A percentile compares a stretch with the other conserved stretches of the same genome.
Conservation (phyloP, 2,113 vertebrate species). For the Axis porcinus region DNA sequence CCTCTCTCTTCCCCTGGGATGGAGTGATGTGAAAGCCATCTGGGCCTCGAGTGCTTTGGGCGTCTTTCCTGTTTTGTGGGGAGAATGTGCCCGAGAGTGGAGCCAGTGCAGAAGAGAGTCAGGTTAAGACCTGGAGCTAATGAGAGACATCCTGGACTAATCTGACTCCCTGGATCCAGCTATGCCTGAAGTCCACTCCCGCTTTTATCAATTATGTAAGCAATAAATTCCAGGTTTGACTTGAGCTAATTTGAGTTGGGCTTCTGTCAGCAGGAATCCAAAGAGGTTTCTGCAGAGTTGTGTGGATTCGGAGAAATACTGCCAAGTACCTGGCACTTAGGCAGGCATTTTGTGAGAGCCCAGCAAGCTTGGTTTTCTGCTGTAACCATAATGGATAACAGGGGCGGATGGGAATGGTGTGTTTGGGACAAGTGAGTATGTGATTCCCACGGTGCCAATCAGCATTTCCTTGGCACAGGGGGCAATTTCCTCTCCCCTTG, state of each 20-base stretch:
- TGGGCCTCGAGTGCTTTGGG: not conserved
- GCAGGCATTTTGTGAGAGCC: not conserved
- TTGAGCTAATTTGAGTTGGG: not conserved
- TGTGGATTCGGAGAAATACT: not conserved
- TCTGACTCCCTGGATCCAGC: not conserved
- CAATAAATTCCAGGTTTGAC: not conserved
- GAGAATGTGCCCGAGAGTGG: not conserved
- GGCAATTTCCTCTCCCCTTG: not conserved
- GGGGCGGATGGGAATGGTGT: not conserved
- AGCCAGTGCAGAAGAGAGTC: not conserved
- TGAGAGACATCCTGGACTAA: not conserved
- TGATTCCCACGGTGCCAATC: not conserved
- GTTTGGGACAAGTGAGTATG: not conserved
- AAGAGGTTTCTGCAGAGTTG: not conserved
- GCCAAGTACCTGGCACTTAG: not conserved
- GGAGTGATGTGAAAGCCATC: not conserved
- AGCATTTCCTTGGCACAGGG: not conserved
- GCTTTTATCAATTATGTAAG: conserved; percentile 9
- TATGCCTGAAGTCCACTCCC: not conserved
- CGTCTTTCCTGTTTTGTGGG: not conserved
- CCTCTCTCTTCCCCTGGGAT: not conserved
- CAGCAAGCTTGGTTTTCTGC: not conserved
- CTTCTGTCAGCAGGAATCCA: not conserved
- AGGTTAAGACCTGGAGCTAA: not conserved
- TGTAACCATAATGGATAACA: not conserved